These are phyloP conservation scores for Ips nitidus DNA, from an alignment of 1,140 invertebrate genomes.

Conservation along the genomic window DNA sequence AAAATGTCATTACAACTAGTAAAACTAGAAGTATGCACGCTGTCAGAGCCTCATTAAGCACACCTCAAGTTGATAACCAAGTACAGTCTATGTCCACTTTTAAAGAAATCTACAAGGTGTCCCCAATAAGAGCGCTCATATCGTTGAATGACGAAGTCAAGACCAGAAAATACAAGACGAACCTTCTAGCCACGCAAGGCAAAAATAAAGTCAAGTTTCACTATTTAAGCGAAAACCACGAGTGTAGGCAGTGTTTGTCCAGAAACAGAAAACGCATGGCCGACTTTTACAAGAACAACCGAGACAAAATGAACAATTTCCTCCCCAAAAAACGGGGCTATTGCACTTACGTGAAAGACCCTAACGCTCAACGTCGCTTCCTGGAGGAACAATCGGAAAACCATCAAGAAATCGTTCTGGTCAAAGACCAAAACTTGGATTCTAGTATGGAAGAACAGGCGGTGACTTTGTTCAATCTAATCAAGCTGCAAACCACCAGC, in stretches of 20 bases:
- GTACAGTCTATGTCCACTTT: constrained; percentile 3
- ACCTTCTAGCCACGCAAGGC: neutral
- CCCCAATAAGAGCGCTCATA: constrained; percentile 15
- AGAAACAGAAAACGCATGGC: constrained; percentile 19
- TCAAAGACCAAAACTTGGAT: constrained; percentile 24
- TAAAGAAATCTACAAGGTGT: constrained; percentile 8
- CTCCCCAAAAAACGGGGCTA: neutral
- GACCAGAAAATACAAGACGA: constrained; percentile 3
- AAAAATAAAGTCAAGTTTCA: constrained; percentile 27
- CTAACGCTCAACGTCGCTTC: neutral
- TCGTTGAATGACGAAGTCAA: constrained; percentile 26
- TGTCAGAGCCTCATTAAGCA: neutral
- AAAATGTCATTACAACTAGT: neutral
- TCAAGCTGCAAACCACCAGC: constrained; percentile 8
- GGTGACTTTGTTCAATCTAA: constrained; percentile 23
- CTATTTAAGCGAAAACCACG: constrained; percentile 6
- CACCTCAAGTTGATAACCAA: neutral
- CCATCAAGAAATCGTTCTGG: constrained; percentile 9
- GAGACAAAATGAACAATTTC: neutral
- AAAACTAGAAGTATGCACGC: constrained; percentile 1
- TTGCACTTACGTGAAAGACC: constrained; percentile 3
- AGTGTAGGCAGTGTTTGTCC: constrained; percentile 26
- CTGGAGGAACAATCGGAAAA: neutral
- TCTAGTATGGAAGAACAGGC: constrained; percentile 1
- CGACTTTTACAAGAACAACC: constrained; percentile 25